Conservation (phyloP, 2,888 invertebrate genomes). For the Rugalucina vietnamica region DNA sequence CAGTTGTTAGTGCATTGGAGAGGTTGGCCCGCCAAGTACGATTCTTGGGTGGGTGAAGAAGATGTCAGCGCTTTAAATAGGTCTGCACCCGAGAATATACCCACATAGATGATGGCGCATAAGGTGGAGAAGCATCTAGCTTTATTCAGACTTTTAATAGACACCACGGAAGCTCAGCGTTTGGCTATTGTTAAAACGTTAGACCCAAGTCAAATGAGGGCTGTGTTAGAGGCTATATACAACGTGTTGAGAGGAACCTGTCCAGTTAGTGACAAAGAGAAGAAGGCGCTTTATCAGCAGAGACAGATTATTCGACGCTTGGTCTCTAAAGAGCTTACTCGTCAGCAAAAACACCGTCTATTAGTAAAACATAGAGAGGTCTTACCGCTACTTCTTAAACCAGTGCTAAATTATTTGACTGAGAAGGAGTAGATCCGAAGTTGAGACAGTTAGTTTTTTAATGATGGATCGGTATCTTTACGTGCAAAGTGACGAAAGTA, state of each 20-base stretch:
- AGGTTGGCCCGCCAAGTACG: conserved; percentile 44
- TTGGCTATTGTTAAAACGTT: conserved; percentile 2
- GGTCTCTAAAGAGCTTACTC: conserved; percentile 5
- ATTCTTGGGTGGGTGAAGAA: conserved; percentile 27
- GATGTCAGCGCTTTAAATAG: neutral
- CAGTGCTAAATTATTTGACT: conserved; percentile 3
- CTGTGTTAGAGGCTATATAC: conserved; percentile 27
- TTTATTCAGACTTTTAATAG: conserved; percentile 4
- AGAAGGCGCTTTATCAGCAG: conserved; percentile 21
- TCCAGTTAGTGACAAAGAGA: conserved; percentile 19
- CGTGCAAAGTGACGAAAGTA: neutral
- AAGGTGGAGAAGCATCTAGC: neutral
- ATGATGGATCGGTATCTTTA: conserved; percentile 6
- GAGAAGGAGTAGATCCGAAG: neutral
- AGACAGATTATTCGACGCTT: conserved; percentile 31
- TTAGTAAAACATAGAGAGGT: conserved; percentile 4
- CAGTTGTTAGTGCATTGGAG: conserved; percentile 31
- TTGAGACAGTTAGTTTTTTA: too few relatives aligned
- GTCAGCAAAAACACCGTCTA: neutral
- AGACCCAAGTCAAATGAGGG: neutral
- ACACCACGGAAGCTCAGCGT: conserved; percentile 9
- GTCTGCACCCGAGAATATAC: neutral
- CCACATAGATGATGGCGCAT: neutral
- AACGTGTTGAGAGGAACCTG: conserved; percentile 40
- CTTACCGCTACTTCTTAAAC: conserved; percentile 1